Conservation (phyloP, 2,113 vertebrate species). For the Psittacula cyanocephala region DNA sequence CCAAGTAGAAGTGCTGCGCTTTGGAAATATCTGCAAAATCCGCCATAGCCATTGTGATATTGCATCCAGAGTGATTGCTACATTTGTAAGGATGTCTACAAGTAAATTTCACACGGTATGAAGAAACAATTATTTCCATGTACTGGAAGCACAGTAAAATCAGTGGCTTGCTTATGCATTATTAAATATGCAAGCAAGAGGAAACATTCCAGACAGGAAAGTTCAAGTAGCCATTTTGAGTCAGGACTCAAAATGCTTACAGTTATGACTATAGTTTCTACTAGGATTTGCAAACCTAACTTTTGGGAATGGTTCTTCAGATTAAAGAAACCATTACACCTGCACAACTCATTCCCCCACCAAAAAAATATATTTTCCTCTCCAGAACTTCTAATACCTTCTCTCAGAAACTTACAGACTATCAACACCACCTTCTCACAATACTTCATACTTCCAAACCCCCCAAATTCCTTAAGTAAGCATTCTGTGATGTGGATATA, state of each 20-base stretch:
- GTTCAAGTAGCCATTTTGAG: background rate
- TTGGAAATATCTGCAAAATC: background rate
- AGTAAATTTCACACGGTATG: conserved; percentile 42
- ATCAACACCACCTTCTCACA: background rate
- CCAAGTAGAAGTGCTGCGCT: background rate
- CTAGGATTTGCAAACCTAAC: background rate
- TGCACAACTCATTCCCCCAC: background rate
- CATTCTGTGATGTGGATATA: background rate
- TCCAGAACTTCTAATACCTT: background rate
- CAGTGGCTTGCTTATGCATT: background rate
- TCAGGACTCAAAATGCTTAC: background rate
- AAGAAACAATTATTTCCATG: conserved; percentile 44
- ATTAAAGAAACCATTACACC: background rate
- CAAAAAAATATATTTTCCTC: background rate
- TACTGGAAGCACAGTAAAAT: conserved; percentile 27
- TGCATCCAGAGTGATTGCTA: conserved; percentile 3
- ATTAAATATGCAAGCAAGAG: background rate
- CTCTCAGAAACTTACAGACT: background rate
- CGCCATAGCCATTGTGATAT: background rate
- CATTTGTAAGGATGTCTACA: conserved; percentile 7
- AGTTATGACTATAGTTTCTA: background rate
- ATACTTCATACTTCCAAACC: background rate
- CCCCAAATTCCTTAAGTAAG: background rate
- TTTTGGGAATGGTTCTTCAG: background rate
- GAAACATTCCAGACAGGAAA: background rate